Evolutionary conservation across 2,888 invertebrate genomes (phyloP), one percentile per base, ranked within the genome.

Genomic region (Elmis aenea): DNA sequence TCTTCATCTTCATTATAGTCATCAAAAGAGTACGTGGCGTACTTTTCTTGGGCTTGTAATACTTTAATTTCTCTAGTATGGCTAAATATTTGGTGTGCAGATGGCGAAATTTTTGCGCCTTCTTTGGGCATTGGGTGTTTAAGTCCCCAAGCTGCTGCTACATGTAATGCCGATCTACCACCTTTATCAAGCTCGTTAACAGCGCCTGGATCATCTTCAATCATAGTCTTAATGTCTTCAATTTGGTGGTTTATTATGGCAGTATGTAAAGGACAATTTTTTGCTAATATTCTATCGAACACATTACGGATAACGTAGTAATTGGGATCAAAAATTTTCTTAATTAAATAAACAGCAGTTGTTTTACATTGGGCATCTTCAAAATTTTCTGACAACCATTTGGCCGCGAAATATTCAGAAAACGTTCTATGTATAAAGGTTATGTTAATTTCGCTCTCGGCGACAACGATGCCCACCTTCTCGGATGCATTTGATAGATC

Each of bases 191-290:
- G 26, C 9, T 18, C 3, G 3, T 10, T 5, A n/a, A 33, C 13
- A 25, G 2, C 13, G 13, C 8, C 13, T 5, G 2, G 9, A 18
- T 18, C 18, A 6, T 18, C 8, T 14, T n/a, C n/a, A 10, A 36
- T 12, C 10, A 36, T 6, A 4, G 13, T 3, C 20, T 20, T 21
- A n/a, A 15, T 26, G n/a, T 6, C 8, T 14, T 18, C 20, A 13
- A 30, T n/a, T 18, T 25, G 24, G 4, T 23, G 30, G 24, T 30
- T 40, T 9, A 40, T 40, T 6, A 40, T 22, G 8, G 40, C 35
- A 3, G 28, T 27, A 27, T 35, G 31, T 16, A 35, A 22, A 2
- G 30, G 30, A 2, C 22, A 30, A 5, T 27, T 14, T 16, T 31
- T 40, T 3, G 35, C 30, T 4, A 40, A 9, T n/a, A 35, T 13